Percentiles rank a stretch among this genome's conserved stretches.
Conservation (phyloP, 2,113 vertebrate species). For the Megaleporinus macrocephalus region DNA sequence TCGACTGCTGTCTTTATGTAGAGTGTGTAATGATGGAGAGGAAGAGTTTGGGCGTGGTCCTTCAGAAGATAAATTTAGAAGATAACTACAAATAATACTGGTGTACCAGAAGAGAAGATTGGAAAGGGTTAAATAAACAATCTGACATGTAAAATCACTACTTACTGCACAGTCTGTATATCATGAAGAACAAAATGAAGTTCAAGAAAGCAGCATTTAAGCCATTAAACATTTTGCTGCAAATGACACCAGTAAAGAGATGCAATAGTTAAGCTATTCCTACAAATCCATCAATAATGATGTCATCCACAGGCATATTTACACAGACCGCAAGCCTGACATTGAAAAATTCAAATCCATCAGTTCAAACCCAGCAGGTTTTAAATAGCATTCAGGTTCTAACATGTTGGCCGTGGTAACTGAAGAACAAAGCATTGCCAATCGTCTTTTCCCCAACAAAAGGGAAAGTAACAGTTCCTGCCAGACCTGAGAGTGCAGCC, state of each 20-base stretch:
- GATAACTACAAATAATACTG: too few species aligned
- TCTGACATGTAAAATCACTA: too few species aligned
- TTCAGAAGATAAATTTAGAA: too few species aligned
- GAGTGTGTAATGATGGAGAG: too few species aligned
- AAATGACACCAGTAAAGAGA: background rate
- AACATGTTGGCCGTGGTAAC: constrained; percentile 1
- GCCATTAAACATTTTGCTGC: too few species aligned
- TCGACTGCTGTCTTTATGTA: too few species aligned
- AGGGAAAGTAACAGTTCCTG: constrained; percentile 29
- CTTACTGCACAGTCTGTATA: too few species aligned
- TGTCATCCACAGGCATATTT: background rate
- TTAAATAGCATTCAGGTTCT: constrained; percentile 6
- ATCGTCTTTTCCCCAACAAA: background rate
- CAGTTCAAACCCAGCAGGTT: background rate
- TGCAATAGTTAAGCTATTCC: background rate
- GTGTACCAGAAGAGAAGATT: too few species aligned
- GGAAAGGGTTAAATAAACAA: too few species aligned
- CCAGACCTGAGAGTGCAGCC: constrained; percentile 1
- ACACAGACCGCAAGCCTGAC: background rate
- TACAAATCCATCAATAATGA: background rate
- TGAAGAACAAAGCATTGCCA: background rate
- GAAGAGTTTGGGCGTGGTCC: too few species aligned
- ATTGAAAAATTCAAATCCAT: background rate
- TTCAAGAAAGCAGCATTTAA: too few species aligned
- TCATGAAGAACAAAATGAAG: too few species aligned